Percentiles rank a stretch among this genome's conserved stretches.
These are phyloP conservation scores for Cnemophilus loriae DNA, from an alignment of 2,113 vertebrate species.

Conservation along the genomic window DNA sequence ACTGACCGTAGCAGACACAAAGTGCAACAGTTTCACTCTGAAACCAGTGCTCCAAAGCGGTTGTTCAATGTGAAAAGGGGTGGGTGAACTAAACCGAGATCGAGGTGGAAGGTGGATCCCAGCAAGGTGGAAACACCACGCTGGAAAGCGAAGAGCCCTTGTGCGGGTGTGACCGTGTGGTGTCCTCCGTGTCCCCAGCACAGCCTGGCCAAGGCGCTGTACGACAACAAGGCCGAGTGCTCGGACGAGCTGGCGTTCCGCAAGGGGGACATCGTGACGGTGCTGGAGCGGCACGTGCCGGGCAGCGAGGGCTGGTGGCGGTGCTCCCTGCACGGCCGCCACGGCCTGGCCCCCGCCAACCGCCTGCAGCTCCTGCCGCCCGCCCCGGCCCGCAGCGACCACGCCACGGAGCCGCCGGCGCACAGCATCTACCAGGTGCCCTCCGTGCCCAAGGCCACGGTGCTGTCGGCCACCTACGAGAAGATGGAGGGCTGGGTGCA, in stretches of 20 bases:
- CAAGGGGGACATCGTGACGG: conserved; percentile 84
- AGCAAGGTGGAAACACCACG: background rate
- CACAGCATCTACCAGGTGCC: conserved; percentile 79
- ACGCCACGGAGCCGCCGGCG: rapidly evolving
- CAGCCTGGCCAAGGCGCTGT: conserved; percentile 86
- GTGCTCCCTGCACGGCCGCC: conserved; percentile 82
- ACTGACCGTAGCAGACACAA: background rate
- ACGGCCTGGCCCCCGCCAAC: conserved; percentile 89
- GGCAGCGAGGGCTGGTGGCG: conserved; percentile 90
- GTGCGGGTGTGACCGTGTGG: rapidly evolving
- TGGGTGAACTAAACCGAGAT: background rate
- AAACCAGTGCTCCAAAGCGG: background rate
- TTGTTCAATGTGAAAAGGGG: background rate
- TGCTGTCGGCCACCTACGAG: conserved; percentile 65
- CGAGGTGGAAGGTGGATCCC: background rate
- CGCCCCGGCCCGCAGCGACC: background rate
- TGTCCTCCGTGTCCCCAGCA: conserved; percentile 64
- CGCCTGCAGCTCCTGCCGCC: conserved; percentile 78
- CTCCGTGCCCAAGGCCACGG: background rate
- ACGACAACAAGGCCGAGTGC: conserved; percentile 90
- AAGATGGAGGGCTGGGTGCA: conserved; percentile 80
- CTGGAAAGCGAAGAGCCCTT: rapidly evolving
- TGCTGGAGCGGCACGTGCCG: conserved; percentile 76
- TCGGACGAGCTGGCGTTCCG: conserved; percentile 88
- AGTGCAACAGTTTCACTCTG: background rate